A percentile compares a stretch with the other conserved stretches of the same genome.
These are phyloP conservation scores for Pseudoatta argentina DNA, from an alignment of 1,140 invertebrate species.

Conservation along the genomic window DNA sequence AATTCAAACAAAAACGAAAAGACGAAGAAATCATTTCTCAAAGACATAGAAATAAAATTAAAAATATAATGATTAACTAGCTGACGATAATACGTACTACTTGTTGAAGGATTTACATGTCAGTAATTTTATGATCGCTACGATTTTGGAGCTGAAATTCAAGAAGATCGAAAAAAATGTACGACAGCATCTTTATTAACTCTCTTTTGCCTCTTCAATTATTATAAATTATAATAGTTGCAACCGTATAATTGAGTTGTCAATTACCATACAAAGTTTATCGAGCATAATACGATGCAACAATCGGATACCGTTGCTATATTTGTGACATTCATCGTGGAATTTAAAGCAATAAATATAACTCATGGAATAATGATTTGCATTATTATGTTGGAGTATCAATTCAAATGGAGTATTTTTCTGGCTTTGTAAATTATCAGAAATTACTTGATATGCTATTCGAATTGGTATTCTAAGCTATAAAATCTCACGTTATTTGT, in stretches of 20 bases:
- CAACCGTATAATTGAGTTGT: constrained; percentile 37
- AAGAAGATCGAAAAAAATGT: neutral
- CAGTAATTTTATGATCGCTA: constrained; percentile 5
- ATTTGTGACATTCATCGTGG: too few relatives aligned
- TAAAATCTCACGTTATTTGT: too few relatives aligned
- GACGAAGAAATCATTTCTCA: neutral
- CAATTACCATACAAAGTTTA: constrained; percentile 4
- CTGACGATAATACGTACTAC: neutral
- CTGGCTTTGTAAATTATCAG: too few relatives aligned
- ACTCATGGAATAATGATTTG: too few relatives aligned
- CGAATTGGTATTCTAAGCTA: too few relatives aligned
- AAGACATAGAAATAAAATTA: neutral
- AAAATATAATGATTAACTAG: neutral
- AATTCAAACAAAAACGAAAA: neutral
- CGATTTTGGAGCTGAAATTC: neutral
- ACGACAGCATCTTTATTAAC: constrained; percentile 43
- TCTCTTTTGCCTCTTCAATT: constrained; percentile 16
- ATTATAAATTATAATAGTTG: constrained; percentile 11
- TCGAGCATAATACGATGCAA: neutral
- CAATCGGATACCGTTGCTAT: too few relatives aligned
- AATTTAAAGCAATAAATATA: too few relatives aligned
- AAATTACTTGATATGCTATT: too few relatives aligned
- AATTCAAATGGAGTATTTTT: too few relatives aligned
- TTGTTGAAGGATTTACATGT: constrained; percentile 1
- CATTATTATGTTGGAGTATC: too few relatives aligned